These are phyloP conservation scores for Toxonevra muliebris DNA, from an alignment of 2,888 invertebrate genomes.

Conservation along the genomic window DNA sequence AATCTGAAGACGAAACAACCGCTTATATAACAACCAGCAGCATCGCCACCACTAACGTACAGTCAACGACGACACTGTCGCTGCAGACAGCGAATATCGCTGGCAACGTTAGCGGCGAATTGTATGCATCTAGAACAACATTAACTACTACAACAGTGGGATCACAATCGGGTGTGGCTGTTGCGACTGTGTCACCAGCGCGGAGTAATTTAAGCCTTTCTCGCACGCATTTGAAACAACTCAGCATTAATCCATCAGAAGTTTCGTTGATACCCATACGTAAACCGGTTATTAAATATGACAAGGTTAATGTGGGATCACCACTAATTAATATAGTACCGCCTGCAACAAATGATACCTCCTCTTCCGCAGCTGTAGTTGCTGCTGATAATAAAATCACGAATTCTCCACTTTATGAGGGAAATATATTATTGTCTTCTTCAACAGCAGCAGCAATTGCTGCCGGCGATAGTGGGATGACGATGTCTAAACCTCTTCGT, in stretches of 20 bases:
- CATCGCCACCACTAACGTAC: neutral
- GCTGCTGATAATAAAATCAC: conserved; percentile 11
- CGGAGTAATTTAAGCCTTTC: neutral
- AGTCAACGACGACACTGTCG: no score
- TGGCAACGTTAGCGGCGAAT: no score
- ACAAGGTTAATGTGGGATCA: conserved; percentile 3
- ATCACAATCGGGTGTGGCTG: no score
- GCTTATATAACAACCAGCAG: conserved; percentile 2
- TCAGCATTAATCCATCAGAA: conserved; percentile 38
- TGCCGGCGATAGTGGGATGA: conserved; percentile 36
- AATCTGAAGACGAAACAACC: conserved; percentile 67
- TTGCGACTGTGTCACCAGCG: no score
- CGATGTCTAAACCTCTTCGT: conserved; percentile 55
- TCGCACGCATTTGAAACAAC: conserved; percentile 7
- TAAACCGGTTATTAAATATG: conserved; percentile 33
- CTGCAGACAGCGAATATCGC: no score
- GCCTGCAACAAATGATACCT: neutral
- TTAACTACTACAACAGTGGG: neutral
- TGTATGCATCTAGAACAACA: neutral
- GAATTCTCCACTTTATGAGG: neutral
- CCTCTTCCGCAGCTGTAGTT: neutral
- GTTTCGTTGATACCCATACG: conserved; percentile 42
- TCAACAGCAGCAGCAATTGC: neutral
- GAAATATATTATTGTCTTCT: neutral
- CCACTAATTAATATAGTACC: conserved; percentile 10